Base-by-base conservation (phyloP, 2,113 vertebrate genomes). In the Budorcas taxicolor region DNA sequence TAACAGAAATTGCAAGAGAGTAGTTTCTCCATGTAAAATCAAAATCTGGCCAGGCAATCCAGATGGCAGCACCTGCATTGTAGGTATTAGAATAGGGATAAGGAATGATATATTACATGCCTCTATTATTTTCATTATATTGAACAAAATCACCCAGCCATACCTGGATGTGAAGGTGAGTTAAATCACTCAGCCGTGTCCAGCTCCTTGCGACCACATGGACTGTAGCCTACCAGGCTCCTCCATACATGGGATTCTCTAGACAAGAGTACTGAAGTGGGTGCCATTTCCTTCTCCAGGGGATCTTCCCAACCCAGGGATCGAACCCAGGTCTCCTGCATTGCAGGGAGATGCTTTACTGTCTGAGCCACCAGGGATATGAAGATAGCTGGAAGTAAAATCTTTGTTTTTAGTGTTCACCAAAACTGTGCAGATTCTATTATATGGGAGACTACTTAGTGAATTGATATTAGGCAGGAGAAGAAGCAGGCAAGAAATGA, bases 321-420 rank as follows among this genome's bases (percentile, higher is more conserved):
- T 36, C 2, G 0, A 36, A 71, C 64, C 64, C 1, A 0, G 17
- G 64, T 36, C n/a, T 36, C n/a, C 64, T 11, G 17, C n/a, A 36
- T 71, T 19, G 9, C n/a, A 6, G 64, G n/a, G 9, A 71, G 17
- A 71, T 36, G 33, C 17, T 67, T 71, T 71, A 36, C n/a, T 36
- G 9, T 21, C n/a, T 36, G 64, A 71, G n/a, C 17, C n/a, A 71
- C 17, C 16, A 36, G n/a, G 60, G 47, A 23, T 71, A 11, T 10
- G 45, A 81, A 81, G 78, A 31, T 83, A 53, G 10, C 40, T 71
- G 4, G 47, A 93, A 55, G 47, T 76, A 76, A 76, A 76, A 76
- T 76, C 40, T 76, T 43, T 76, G 21, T 43, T 76, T 43, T 2
- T 43, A 40, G 71, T 76, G 71, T 76, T 43, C 71, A 43, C 15